A percentile compares a stretch with the other conserved stretches of the same genome.
These are phyloP conservation scores for Corythaixoides concolor DNA, from an alignment of 2,113 vertebrate genomes.

Conservation along the genomic window DNA sequence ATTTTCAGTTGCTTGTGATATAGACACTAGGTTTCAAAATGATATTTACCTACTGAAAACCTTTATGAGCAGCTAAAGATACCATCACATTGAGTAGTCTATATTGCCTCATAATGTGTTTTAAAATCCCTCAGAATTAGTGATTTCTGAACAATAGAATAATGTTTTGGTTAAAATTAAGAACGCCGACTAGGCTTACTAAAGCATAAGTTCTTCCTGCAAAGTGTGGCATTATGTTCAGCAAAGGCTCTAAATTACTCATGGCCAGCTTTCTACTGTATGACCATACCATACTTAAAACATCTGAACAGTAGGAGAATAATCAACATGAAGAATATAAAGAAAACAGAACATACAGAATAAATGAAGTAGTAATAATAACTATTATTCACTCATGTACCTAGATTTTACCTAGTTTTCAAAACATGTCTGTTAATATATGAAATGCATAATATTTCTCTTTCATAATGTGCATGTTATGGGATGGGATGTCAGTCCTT, in stretches of 20 bases:
- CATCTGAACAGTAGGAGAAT: neutral
- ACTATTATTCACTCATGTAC: neutral
- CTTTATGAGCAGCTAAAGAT: neutral
- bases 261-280: neutral
- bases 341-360: neutral
- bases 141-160: neutral
- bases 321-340: neutral
- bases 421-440: neutral
- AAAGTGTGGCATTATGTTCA: neutral
- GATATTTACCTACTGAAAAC: neutral
- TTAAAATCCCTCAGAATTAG: neutral
- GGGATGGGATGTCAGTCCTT: neutral
- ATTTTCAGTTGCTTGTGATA: neutral
- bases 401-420: neutral
- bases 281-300: neutral
- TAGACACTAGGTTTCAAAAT: neutral
- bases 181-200: neutral
- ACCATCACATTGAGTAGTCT: neutral
- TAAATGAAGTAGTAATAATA: neutral
- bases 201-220: neutral
- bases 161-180: neutral
- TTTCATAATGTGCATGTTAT: neutral
- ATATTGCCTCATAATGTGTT: neutral
- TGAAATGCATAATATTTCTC: neutral
- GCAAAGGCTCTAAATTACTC: neutral